Base-by-base conservation (phyloP, 2,888 invertebrate species). In the Coecobrya sp. region DNA sequence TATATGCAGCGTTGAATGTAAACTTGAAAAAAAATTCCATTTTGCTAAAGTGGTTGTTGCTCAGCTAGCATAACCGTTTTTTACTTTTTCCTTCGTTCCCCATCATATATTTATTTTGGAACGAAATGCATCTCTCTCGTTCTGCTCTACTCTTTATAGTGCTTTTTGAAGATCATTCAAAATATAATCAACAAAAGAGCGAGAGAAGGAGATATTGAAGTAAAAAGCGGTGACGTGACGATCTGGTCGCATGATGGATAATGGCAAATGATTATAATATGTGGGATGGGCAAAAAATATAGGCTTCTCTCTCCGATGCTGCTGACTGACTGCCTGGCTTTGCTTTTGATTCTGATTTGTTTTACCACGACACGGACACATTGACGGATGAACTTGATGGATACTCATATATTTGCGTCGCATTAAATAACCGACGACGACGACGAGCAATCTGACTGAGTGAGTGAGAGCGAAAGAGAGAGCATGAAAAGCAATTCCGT, bases 241-340 rank as follows among this genome's bases (percentile, higher is more conserved):
- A 79, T 79, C 49, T 16, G 25, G 13, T 79, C 8, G 45, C 22
- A 52, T 79, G 79, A 45, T 49, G 79, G 79, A 79, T 79, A 79
- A 79, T 49, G 22, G 11, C 49, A 49, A n/a, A n/a, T n/a, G n/a
- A n/a, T n/a, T n/a, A 79, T 36, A n/a, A 73, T 30, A 49, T 22
- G 52, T 22, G n/a, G 16, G 8, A 79, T 49, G n/a, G 79, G 59
- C n/a, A 4, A n/a, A 22, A 19, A 36, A 36, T 4, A 36, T 36
- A 36, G 3, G 7, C 36, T 36, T 36, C 36, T 36, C 36, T 36
- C 36, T 36, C 36, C 7, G 7, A 36, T 36, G 30, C 16, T 70
- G 2, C 19, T 70, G 27, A 13, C 7, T 49, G 49, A 10, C 11
- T 3, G 13, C 49, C 11, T 10, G 49, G 79, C 45, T 79, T 79